Evolutionary conservation across 2,888 invertebrate genomes (phyloP).

Genomic region (Nasonia oneida): DNA sequence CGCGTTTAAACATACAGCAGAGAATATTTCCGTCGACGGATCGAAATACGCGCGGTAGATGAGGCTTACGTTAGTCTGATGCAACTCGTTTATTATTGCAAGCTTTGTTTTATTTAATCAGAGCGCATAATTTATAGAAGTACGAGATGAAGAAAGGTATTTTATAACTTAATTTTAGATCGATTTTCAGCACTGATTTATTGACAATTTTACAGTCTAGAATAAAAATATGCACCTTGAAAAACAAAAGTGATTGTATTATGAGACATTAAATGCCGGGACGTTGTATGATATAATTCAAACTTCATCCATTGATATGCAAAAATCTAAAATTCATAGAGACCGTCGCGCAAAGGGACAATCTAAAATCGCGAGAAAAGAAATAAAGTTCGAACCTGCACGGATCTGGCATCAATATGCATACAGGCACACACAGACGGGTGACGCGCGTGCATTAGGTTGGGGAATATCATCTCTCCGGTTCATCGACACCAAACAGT

Average conservation of each 20-base stretch:
- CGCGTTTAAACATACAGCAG: slow-evolving; percentile 35
- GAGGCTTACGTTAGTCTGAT: neutral
- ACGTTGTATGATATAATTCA: neutral
- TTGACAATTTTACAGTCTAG: neutral
- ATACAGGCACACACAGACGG: neutral
- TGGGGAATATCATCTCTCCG: slow-evolving; percentile 60
- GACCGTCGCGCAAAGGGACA: too few species aligned
- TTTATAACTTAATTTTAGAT: too few species aligned
- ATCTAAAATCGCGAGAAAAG: neutral
- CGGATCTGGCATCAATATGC: neutral
- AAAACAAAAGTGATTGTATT: neutral
- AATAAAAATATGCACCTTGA: too few species aligned
- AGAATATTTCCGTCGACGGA: slow-evolving; percentile 18
- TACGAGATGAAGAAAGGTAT: too few species aligned
- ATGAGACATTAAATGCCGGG: neutral
- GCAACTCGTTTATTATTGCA: slow-evolving; percentile 3
- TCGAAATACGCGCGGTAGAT: neutral
- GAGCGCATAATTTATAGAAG: neutral
- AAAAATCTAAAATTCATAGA: neutral
- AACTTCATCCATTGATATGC: neutral
- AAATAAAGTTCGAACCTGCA: neutral
- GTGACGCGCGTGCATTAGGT: slow-evolving; percentile 5
- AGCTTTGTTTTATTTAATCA: neutral
- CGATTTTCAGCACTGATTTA: too few species aligned
- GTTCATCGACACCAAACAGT: slow-evolving; percentile 64